phyloP scores from a whole-genome alignment of 2,797 vertebrate genomes.

The Pseudochirops corinnae region DNA sequence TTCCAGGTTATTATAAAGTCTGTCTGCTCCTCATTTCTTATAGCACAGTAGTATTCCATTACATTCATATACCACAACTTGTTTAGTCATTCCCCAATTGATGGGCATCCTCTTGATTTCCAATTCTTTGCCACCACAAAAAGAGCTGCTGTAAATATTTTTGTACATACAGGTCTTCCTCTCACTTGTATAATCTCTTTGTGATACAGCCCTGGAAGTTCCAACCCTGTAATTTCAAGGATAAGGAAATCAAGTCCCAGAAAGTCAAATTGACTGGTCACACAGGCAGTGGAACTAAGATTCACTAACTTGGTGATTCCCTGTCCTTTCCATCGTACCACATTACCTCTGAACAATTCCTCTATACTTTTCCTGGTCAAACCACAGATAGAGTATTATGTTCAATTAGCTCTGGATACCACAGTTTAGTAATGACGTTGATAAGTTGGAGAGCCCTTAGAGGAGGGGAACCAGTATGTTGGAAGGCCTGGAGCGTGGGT shows the following conservation, averaged over 20 bases:
- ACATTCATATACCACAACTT: too few species aligned
- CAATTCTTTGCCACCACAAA: too few species aligned
- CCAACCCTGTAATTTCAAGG: not conserved
- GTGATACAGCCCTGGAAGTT: too few species aligned
- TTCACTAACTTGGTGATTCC: not conserved
- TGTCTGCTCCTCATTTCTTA: too few species aligned
- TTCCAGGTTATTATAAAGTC: too few species aligned
- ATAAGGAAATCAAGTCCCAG: not conserved
- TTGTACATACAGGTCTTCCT: too few species aligned
- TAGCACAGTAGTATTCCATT: too few species aligned
- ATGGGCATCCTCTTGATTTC: too few species aligned
- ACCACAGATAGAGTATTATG: not conserved
- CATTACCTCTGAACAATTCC: not conserved
- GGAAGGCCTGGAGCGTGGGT: not conserved
- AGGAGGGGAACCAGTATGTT: not conserved
- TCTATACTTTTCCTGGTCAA: not conserved
- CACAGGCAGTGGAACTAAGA: not conserved
- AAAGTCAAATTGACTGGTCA: not conserved
- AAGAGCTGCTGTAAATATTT: too few species aligned
- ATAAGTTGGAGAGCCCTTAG: not conserved
- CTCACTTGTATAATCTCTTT: too few species aligned
- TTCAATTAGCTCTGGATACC: not conserved
- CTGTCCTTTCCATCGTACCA: not conserved
- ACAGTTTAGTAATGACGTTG: not conserved
- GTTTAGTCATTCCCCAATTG: too few species aligned